Evolutionary conservation across 2,888 invertebrate genomes (phyloP), one percentile per base, ranked within the genome.

Genomic region (Leucophenga montana): DNA sequence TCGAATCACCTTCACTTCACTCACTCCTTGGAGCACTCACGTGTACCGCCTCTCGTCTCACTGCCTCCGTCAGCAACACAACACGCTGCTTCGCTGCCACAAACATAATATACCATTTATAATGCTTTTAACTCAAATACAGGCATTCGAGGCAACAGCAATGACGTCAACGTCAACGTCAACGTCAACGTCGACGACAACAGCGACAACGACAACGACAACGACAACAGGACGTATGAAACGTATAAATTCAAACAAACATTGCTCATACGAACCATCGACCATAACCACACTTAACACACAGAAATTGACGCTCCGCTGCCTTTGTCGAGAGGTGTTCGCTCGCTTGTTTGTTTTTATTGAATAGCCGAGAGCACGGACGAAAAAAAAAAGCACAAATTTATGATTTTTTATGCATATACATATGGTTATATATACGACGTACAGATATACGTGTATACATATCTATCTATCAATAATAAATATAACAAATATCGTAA

Each of bases 281-380:
- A 27, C 57, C 57, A 57, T 27, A 57, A 27, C 57, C 57, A 57
- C 57, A 31, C 57, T 57, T 57, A 22, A 27, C 57, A 57, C 9
- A 13, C 11, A n/a, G 20, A 54, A 18, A 18, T 16, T 13, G 22
- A 54, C 54, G 20, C 22, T 1, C 18, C 6, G 22, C 11, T 20
- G 53, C 11, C n/a, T 54, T 54, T 20, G 54, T 22, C 54, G 3
- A 1, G 9, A 13, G 18, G 18, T 54, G 54, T 54, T 54, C 18
- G 54, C n/a, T 57, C 3, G 14, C 8, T 9, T 27, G 31, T 57
- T 57, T 57, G 22, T 57, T 57, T 13, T 18, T 27, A 27, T 27
- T 27, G 9, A 31, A 57, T 14, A 18, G 50, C 50, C n/a, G 16
- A n/a, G 39, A 5, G 39, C 27, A 27, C 39, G 39, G 39, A 50